Evolutionary conservation across 2,888 invertebrate species (phyloP).

Genomic region (Cheiracanthium punctorium): DNA sequence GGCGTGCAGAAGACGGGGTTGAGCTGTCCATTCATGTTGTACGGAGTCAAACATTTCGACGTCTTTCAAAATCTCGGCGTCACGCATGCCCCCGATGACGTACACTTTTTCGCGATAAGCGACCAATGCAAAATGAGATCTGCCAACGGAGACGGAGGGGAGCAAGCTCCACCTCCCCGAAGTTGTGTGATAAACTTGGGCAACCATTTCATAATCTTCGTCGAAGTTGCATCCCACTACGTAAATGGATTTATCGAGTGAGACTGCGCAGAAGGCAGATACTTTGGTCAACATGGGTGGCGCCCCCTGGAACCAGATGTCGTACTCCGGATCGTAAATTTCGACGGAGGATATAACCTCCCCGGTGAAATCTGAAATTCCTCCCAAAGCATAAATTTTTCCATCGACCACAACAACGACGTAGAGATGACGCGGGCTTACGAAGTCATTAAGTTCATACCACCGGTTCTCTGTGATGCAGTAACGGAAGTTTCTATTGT

Average conservation of each 20-base stretch:
- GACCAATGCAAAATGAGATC: conserved; percentile 23
- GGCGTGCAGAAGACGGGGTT: conserved; percentile 3
- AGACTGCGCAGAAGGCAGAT: background rate
- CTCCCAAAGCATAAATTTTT: conserved; percentile 27
- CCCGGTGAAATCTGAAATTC: background rate
- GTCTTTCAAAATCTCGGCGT: too few species aligned
- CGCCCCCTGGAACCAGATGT: background rate
- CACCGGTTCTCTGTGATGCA: background rate
- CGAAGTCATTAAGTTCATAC: too few species aligned
- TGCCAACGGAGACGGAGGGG: background rate
- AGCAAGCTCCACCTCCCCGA: conserved; percentile 4
- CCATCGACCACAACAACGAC: background rate
- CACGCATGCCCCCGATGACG: conserved; percentile 19
- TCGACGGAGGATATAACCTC: conserved; percentile 1
- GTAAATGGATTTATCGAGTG: conserved; percentile 18
- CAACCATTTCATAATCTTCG: conserved; percentile 10
- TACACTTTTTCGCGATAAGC: conserved; percentile 3
- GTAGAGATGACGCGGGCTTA: background rate
- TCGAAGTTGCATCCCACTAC: conserved; percentile 4
- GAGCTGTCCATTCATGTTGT: background rate
- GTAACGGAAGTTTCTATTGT: background rate
- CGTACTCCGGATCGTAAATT: conserved; percentile 10
- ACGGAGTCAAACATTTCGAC: too few species aligned
- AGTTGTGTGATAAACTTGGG: too few species aligned
- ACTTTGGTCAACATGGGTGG: conserved; percentile 19